Evolutionary conservation across 2,888 invertebrate genomes (phyloP).

Genomic region (Hanleya hanleyi): DNA sequence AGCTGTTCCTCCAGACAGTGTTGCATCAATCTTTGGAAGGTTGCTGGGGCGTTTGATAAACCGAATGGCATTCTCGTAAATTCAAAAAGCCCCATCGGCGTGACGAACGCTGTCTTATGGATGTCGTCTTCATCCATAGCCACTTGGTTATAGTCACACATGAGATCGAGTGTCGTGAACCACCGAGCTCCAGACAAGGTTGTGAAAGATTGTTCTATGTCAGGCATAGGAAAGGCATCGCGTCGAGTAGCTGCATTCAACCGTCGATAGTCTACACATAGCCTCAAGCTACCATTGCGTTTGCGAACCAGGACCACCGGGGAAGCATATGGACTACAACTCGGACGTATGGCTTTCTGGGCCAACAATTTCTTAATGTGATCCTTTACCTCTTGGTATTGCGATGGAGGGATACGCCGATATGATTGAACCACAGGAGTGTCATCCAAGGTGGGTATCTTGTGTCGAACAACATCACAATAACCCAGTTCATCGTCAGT

Average conservation of each 20-base stretch:
- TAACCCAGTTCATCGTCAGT: constrained; percentile 6
- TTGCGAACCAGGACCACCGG: constrained; percentile 38
- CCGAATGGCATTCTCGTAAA: constrained; percentile 9
- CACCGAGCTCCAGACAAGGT: constrained; percentile 22
- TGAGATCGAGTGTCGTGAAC: constrained; percentile 37
- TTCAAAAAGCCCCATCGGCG: too few species aligned
- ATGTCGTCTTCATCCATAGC: too few species aligned
- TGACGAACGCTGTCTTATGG: too few species aligned
- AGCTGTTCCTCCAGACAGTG: not conserved
- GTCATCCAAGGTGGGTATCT: not conserved
- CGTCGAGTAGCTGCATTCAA: constrained; percentile 30
- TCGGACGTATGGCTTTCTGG: constrained; percentile 29
- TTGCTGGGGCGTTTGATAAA: not conserved
- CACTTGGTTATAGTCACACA: constrained; percentile 29
- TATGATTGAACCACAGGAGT: constrained; percentile 11
- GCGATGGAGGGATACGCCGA: too few species aligned
- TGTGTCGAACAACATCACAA: not conserved
- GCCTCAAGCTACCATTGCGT: constrained; percentile 28
- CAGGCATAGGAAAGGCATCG: constrained; percentile 18
- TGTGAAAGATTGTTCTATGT: constrained; percentile 39
- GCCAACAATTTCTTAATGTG: constrained; percentile 25
- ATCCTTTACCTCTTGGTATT: constrained; percentile 20
- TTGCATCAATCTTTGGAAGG: not conserved
- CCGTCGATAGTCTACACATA: constrained; percentile 33
- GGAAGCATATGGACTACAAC: constrained; percentile 35